A percentile compares a stretch with the other conserved stretches of the same genome.
These are phyloP conservation scores for Octopus sinensis DNA, from an alignment of 1,140 invertebrate species.

Conservation along the genomic window DNA sequence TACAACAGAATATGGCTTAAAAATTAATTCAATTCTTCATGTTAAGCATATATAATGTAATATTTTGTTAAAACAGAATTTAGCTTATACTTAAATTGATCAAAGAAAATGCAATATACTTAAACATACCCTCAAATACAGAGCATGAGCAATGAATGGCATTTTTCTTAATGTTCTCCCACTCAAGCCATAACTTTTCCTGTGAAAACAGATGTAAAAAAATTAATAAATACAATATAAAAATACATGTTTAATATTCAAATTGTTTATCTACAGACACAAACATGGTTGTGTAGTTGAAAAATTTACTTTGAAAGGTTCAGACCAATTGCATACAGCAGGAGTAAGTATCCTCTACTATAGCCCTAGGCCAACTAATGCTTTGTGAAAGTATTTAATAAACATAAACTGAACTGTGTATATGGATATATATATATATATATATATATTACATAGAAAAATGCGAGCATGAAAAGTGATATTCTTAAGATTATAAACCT, in stretches of 20 bases:
- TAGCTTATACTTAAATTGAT: too few relatives aligned
- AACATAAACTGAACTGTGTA: background rate
- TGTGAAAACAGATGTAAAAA: slow-evolving; percentile 47
- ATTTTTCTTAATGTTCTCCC: slow-evolving; percentile 82
- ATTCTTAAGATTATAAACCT: too few relatives aligned
- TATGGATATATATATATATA: too few relatives aligned
- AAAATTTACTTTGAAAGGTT: background rate
- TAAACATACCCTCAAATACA: slow-evolving; percentile 50
- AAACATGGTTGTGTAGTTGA: background rate
- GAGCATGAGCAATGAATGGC: slow-evolving; percentile 73
- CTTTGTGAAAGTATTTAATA: background rate
- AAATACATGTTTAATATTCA: background rate
- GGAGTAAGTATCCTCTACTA: too few relatives aligned
- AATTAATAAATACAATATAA: slow-evolving; percentile 18
- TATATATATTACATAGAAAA: too few relatives aligned
- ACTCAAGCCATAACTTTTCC: slow-evolving; percentile 72
- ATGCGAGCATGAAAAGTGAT: too few relatives aligned
- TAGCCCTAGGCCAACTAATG: background rate
- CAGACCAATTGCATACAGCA: background rate
- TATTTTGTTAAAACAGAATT: too few relatives aligned
- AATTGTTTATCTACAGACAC: background rate
- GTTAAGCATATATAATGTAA: too few relatives aligned
- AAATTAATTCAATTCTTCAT: too few relatives aligned
- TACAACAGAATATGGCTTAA: too few relatives aligned
- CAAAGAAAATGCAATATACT: too few relatives aligned